Base-by-base conservation (phyloP, 2,888 invertebrate species). In the Troides aeacus region DNA sequence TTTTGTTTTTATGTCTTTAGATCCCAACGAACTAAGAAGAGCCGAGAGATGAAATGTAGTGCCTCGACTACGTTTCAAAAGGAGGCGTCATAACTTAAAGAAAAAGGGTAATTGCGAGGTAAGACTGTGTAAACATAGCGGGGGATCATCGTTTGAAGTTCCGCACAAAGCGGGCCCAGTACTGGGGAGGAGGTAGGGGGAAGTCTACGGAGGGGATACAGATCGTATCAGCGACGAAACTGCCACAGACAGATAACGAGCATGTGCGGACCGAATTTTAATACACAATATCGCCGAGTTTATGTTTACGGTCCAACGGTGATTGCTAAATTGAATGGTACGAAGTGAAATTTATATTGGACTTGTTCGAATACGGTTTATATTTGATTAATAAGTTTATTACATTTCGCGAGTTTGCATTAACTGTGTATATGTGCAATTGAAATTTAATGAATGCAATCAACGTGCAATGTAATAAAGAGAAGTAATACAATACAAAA, bases 211-310 rank as follows among this genome's bases (percentile, higher is more conserved):
- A 78, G 83, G 79, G 74, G 74, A 77, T 78, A 76, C 79, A 81
- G 90, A 90, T 90, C 76, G 75, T 88, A 90, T 91, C 90, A 74
- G 79, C 80, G 79, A 83, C 88, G 84, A 85, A 88, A 88, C 88
- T 87, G 88, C 88, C 88, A 84, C 84, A 85, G 84, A 84, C 88
- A 87, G 91, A 90, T 90, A 90, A 86, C 82, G 83, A 77, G 80
- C 80, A 83, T 83, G 85, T 85, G 86, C 84, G 85, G 79, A 83
- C 77, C 80, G 87, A 89, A 89, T 89, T 89, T 88, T 87, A 89
- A 89, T 84, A 84, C 69, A 71, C 71, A 69, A 73, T 66, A 61
- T 73, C 62, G 68, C 56, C 65, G 53, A 53, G 64, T 68, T 66
- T 62, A 46, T 65, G 65, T 72, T 64, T 69, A 65, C 69, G 66